Evolutionary conservation across 2,888 invertebrate species (phyloP).

Genomic region (Plusia festucae): DNA sequence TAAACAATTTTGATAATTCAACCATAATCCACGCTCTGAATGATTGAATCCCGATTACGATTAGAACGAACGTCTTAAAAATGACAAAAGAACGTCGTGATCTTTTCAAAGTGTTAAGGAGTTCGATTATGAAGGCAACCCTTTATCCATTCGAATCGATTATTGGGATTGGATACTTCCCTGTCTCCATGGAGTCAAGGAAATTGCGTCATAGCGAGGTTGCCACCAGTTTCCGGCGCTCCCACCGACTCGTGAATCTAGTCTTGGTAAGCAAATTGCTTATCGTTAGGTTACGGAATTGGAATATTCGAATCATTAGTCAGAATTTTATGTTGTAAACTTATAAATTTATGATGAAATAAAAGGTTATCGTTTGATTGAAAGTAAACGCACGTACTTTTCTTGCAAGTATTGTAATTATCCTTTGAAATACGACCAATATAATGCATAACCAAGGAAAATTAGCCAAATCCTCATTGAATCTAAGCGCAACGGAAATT

Average conservation of each 20-base stretch:
- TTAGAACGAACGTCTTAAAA: background rate
- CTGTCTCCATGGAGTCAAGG: constrained; percentile 27
- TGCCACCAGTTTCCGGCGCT: constrained; percentile 21
- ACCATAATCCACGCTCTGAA: background rate
- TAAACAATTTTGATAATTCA: too few relatives aligned
- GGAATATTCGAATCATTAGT: constrained; percentile 12
- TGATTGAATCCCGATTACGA: background rate
- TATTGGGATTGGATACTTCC: constrained; percentile 36
- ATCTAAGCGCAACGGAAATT: too few relatives aligned
- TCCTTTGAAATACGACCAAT: too few relatives aligned
- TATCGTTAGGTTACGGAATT: constrained; percentile 16
- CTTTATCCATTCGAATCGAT: constrained; percentile 17
- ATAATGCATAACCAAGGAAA: too few relatives aligned
- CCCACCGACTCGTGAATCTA: constrained; percentile 32
- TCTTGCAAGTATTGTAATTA: too few relatives aligned
- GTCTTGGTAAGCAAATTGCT: constrained; percentile 16
- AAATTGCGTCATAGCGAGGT: constrained; percentile 41
- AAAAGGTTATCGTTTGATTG: too few relatives aligned
- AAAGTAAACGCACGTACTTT: too few relatives aligned
- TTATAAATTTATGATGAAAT: too few relatives aligned
- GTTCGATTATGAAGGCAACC: background rate
- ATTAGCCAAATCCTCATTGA: too few relatives aligned
- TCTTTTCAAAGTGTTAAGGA: constrained; percentile 3
- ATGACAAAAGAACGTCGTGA: background rate
- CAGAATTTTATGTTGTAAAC: background rate